Evolutionary conservation across 2,113 vertebrate species (phyloP).

Genomic region (Mastomys natalensis): DNA sequence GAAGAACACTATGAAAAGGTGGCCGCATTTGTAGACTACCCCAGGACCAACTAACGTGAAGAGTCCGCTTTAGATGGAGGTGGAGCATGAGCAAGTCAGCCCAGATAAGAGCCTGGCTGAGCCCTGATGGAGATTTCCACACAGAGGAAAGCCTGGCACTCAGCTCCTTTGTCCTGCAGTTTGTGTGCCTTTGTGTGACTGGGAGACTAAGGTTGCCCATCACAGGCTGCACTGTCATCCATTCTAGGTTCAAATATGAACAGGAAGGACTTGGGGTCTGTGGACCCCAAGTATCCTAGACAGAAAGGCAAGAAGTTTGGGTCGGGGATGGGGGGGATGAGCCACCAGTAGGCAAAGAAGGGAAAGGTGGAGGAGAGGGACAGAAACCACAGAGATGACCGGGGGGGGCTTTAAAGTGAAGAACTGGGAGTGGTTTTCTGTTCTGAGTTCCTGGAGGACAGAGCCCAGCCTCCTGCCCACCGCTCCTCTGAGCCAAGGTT

Average conservation of each 20-base stretch:
- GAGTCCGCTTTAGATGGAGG: background rate
- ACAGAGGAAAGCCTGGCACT: background rate
- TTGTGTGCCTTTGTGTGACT: background rate
- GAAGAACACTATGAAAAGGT: background rate
- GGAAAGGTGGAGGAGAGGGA: background rate
- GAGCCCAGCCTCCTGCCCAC: background rate
- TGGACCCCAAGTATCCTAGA: background rate
- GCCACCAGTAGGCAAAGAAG: background rate
- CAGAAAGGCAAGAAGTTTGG: background rate
- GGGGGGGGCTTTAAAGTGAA: background rate
- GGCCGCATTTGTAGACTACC: too few species aligned
- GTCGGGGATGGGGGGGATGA: background rate
- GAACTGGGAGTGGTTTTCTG: background rate
- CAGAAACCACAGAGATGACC: accelerated
- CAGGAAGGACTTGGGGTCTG: background rate
- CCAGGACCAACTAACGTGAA: background rate
- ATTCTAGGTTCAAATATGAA: background rate
- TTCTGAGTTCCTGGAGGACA: background rate
- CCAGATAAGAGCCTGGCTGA: background rate
- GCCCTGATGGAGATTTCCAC: background rate
- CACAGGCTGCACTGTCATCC: background rate
- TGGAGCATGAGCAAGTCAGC: accelerated
- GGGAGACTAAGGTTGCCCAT: background rate
- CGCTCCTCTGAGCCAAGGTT: background rate
- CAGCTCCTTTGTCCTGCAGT: accelerated